Evolutionary conservation across 2,888 invertebrate species (phyloP).

Genomic region (Pollenia angustigena): DNA sequence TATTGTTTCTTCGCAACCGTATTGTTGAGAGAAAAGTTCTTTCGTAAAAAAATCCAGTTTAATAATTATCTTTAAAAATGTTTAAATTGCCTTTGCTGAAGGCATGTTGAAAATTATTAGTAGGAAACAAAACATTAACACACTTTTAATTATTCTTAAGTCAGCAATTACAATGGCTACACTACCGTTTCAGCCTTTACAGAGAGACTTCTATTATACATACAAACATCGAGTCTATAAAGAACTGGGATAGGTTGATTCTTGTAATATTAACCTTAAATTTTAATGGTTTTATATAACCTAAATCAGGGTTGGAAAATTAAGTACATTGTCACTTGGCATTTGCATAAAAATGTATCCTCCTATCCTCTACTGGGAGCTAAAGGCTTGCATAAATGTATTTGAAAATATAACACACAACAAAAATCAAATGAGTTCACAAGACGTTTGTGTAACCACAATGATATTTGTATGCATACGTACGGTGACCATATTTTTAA

Average conservation of each 20-base stretch:
- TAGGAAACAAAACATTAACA: constrained; percentile 80
- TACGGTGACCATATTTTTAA: too few species aligned
- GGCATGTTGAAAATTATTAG: constrained; percentile 77
- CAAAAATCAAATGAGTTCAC: too few species aligned
- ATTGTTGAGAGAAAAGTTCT: constrained; percentile 31
- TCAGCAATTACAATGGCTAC: constrained; percentile 71
- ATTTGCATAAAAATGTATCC: not conserved
- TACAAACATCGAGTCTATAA: constrained; percentile 12
- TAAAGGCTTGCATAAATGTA: too few species aligned
- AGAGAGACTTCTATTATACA: not conserved
- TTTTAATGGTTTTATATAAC: constrained; percentile 45
- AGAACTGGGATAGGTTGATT: constrained; percentile 35
- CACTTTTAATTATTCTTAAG: constrained; percentile 81
- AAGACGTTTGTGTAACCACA: too few species aligned
- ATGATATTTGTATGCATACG: too few species aligned
- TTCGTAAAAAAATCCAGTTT: constrained; percentile 43
- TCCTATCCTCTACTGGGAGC: too few species aligned
- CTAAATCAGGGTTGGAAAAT: constrained; percentile 20
- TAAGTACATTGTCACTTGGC: not conserved
- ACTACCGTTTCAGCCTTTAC: constrained; percentile 31
- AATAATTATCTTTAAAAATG: constrained; percentile 65
- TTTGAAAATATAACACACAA: too few species aligned
- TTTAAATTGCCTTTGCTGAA: constrained; percentile 25
- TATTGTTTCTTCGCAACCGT: constrained; percentile 12
- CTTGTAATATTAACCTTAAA: constrained; percentile 48